These are phyloP conservation scores for Drosophila ogumai DNA, from an alignment of 1,140 invertebrate species.

Conservation along the genomic window DNA sequence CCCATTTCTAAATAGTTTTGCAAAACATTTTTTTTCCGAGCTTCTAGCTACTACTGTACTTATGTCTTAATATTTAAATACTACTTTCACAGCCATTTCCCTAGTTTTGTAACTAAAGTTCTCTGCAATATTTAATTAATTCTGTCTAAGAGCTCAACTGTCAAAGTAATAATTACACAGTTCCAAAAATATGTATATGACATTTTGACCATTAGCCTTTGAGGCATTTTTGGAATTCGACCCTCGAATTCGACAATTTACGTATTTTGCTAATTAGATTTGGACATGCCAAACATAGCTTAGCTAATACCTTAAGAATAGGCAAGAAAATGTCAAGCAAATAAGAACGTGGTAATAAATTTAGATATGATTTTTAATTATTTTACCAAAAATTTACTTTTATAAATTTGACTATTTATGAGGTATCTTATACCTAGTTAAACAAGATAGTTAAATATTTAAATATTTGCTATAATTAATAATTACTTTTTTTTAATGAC, in stretches of 20 bases:
- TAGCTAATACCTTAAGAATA: background rate
- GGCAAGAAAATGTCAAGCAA: background rate
- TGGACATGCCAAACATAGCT: background rate
- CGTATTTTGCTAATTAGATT: background rate
- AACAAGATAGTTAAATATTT: background rate
- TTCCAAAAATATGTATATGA: background rate
- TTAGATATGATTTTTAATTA: background rate
- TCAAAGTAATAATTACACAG: background rate
- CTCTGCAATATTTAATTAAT: background rate
- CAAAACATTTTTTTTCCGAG: background rate
- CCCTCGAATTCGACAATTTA: background rate
- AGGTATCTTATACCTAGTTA: background rate
- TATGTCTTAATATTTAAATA: background rate
- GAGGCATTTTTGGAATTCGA: background rate
- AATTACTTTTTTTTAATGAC: background rate
- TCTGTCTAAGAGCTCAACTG: background rate
- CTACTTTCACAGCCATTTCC: no score
- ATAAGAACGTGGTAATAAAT: background rate
- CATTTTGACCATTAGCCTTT: background rate
- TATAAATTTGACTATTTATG: background rate
- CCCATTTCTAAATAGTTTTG: background rate
- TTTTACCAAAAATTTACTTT: no score
- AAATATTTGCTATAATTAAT: background rate
- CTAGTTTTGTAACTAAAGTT: no score
- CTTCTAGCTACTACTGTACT: background rate